These are phyloP conservation scores for Diogma glabrata DNA, from an alignment of 2,888 invertebrate species.

Conservation along the genomic window DNA sequence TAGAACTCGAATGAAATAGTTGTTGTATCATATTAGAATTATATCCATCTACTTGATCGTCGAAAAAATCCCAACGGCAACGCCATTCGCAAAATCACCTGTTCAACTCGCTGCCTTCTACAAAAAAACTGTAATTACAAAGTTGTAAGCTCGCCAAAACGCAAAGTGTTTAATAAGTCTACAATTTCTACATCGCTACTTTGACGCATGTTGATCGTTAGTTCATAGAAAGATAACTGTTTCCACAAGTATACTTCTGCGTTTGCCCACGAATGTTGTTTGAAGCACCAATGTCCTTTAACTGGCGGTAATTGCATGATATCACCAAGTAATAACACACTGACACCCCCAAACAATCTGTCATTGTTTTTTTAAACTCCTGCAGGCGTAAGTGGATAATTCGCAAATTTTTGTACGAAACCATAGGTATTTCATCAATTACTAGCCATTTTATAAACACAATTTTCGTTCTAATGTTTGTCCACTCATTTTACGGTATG, in stretches of 20 bases:
- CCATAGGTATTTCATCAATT: slow-evolving; percentile 1
- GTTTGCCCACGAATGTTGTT: neutral
- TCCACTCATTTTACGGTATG: slow-evolving; percentile 13
- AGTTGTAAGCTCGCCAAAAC: too few species aligned
- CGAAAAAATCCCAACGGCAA: too few species aligned
- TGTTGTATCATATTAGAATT: too few species aligned
- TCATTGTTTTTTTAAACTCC: neutral
- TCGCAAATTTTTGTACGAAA: too few species aligned
- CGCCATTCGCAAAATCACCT: too few species aligned
- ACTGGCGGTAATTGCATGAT: neutral
- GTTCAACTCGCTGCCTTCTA: too few species aligned
- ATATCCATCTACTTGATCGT: too few species aligned
- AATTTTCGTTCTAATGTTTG: neutral
- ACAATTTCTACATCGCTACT: too few species aligned
- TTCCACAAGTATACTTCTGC: neutral
- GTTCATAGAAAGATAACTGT: slow-evolving; percentile 5
- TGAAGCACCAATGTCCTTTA: neutral
- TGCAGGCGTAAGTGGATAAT: neutral
- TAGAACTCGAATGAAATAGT: too few species aligned
- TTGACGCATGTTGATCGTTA: slow-evolving; percentile 17
- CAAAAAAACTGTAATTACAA: too few species aligned
- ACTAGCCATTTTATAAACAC: neutral
- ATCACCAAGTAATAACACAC: neutral
- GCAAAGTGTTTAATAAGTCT: too few species aligned
- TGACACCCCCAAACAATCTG: neutral